Conservation (phyloP, 23 tunicate genomes). For the Diplosoma virens region DNA sequence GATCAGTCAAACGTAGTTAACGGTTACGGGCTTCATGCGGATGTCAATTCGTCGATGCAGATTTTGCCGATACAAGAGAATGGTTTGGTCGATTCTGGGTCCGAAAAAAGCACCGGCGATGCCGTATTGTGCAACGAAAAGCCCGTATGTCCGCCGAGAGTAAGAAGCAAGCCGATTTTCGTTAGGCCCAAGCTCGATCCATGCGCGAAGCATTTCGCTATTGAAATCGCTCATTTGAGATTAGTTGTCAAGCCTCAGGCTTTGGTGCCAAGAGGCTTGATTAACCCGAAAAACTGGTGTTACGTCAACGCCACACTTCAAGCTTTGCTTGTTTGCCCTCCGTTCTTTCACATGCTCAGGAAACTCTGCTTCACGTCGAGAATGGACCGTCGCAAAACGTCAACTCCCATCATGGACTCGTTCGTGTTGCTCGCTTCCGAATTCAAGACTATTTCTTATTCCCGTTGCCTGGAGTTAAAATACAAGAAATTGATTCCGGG, state of each 20-base stretch:
- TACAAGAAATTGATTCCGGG: constrained; percentile 56
- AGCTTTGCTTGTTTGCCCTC: constrained; percentile 75
- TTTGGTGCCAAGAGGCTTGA: constrained; percentile 76
- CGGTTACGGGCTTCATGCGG: too few species aligned
- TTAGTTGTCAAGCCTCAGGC: constrained; percentile 74
- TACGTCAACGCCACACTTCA: constrained; percentile 86
- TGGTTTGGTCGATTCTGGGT: too few species aligned
- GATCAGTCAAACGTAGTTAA: too few species aligned
- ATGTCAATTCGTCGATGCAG: too few species aligned
- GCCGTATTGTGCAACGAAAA: too few species aligned
- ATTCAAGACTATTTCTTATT: constrained; percentile 58
- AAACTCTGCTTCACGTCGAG: constrained; percentile 3
- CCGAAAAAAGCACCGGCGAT: too few species aligned
- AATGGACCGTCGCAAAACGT: constrained; percentile 15
- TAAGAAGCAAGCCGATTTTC: neutral
- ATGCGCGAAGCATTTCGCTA: constrained; percentile 17
- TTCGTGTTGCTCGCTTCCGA: constrained; percentile 74
- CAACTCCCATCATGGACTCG: constrained; percentile 88
- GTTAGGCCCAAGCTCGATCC: constrained; percentile 35
- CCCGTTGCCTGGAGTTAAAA: constrained; percentile 22
- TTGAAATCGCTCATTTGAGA: constrained; percentile 23
- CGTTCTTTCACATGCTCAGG: constrained; percentile 73
- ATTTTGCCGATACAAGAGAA: too few species aligned
- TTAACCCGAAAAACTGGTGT: constrained; percentile 86
- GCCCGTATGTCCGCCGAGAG: too few species aligned